Conservation (phyloP, 1,140 invertebrate species). For the Zaprionus gabonicus region DNA sequence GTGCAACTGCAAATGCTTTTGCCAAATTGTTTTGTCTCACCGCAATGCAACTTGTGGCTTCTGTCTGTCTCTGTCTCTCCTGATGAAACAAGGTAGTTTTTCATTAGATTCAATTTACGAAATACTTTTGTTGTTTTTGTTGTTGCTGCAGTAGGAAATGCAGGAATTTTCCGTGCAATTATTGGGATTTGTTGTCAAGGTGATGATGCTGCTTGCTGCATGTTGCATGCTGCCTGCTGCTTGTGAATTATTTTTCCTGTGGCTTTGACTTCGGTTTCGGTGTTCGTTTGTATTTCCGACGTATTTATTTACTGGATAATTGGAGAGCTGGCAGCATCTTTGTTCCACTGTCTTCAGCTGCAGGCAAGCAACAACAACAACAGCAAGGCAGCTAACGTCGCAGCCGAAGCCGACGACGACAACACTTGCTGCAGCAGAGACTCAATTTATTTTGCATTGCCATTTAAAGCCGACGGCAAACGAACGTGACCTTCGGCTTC, state of each 20-base stretch:
- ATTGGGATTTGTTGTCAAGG: conserved; percentile 41
- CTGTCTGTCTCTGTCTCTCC: conserved; percentile 1
- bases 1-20: neutral
- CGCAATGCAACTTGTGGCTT: conserved; percentile 9
- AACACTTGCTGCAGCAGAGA: neutral
- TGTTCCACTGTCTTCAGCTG: neutral
- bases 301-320: conserved; percentile 27
- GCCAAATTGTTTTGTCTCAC: conserved; percentile 1
- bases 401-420: neutral
- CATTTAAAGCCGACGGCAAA: conserved; percentile 24
- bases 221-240: neutral
- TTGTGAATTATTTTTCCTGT: conserved; percentile 3
- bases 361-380: neutral
- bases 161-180: conserved; percentile 40
- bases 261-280: conserved; percentile 5
- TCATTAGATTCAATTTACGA: conserved; percentile 41
- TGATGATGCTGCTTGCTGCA: conserved; percentile 6
- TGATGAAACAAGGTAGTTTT: conserved; percentile 19
- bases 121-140: neutral
- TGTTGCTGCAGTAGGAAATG: conserved; percentile 21
- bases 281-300: conserved; percentile 1
- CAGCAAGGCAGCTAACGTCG: neutral
- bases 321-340: conserved; percentile 5
- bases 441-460: conserved; percentile 46
- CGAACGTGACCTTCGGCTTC: conserved; percentile 42